A percentile compares a stretch with the other conserved stretches of the same genome.
Conservation (phyloP, 1,140 invertebrate genomes). For the Drosophila subobscura region DNA sequence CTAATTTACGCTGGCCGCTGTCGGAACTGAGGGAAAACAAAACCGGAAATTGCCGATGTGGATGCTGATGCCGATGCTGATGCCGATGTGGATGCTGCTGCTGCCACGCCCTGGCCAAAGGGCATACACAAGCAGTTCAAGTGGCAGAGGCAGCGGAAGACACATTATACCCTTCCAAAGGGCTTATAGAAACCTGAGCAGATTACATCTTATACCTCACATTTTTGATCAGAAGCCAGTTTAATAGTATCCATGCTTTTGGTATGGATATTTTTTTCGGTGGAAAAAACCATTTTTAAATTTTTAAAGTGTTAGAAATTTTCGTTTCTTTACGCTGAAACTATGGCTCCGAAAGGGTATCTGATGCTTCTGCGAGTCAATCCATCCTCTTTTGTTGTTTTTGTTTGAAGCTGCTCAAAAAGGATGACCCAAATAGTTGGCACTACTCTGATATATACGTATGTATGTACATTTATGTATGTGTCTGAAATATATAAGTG, state of each 20-base stretch:
- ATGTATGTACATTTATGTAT: slow-evolving; percentile 16
- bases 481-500: slow-evolving; percentile 33
- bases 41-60: slow-evolving; percentile 69
- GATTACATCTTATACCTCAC: too few relatives aligned
- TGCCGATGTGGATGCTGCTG: slow-evolving; percentile 52
- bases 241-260: too few relatives aligned
- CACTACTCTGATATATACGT: slow-evolving; percentile 25
- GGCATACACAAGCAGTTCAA: slow-evolving; percentile 41
- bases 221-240: too few relatives aligned
- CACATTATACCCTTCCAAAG: slow-evolving; percentile 8
- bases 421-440: slow-evolving; percentile 67
- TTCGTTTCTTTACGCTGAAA: too few relatives aligned
- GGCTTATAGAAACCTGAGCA: too few relatives aligned
- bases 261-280: too few relatives aligned
- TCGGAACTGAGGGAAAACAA: slow-evolving; percentile 74
- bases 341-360: too few relatives aligned
- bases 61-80: slow-evolving; percentile 27
- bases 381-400: slow-evolving; percentile 1
- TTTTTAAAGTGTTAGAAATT: too few relatives aligned
- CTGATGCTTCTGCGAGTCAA: too few relatives aligned
- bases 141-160: slow-evolving; percentile 16
- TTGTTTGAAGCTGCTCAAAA: slow-evolving; percentile 41
- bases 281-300: too few relatives aligned
- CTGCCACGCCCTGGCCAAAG: slow-evolving; percentile 54
- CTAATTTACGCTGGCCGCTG: slow-evolving; percentile 70